Base-by-base conservation (phyloP, 2,113 vertebrate genomes). In the Leptosomus discolor region DNA sequence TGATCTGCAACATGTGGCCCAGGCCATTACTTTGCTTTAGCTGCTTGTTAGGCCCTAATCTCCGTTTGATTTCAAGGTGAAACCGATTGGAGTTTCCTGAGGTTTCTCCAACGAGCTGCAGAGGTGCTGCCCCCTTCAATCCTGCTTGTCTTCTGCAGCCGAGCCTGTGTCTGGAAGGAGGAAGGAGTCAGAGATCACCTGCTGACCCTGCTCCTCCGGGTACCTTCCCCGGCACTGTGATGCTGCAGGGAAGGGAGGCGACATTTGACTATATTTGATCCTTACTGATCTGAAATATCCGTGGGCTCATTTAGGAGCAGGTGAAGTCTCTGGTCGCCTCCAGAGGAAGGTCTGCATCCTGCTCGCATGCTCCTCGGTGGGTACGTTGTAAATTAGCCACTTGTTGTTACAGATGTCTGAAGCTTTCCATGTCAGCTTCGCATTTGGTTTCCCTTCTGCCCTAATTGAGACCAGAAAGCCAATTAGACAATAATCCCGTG, bases 401-500 rank as follows among this genome's bases (percentile, higher is more conserved):
- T 76, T 85, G 92, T 94, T 94, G 82, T 63, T 68, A 32, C 93
- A 77, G 92, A 92, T 50, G 90, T 67, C 71, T 19, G 93, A 76
- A 94, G 71, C 87, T 78, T 82, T 73, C 94, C 60, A n/a, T 15
- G 64, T 30, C 95, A 88, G 81, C 84, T 36, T 45, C 32, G 70
- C 79, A 4, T 84, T 54, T 34, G 75, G 36, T 81, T 92, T 78
- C 64, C 58, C 87, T 53, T n/a, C 39, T 83, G 88, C 85, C 81
- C 69, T 97, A 94, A 97, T 85, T 91, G 94, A 92, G 96, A 95
- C 92, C 97, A 97, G 97, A 88, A 96, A 97, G 81, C 94, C 92
- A 96, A 94, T 92, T 88, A 97, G 61, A 18, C 39, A 39, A 77
- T 60, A 90, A 94, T 84, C 95, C 88, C 11, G 6, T 43, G 69